phyloP scores from a whole-genome alignment of 2,797 vertebrate genomes.

The Rousettus madagascariensis region DNA sequence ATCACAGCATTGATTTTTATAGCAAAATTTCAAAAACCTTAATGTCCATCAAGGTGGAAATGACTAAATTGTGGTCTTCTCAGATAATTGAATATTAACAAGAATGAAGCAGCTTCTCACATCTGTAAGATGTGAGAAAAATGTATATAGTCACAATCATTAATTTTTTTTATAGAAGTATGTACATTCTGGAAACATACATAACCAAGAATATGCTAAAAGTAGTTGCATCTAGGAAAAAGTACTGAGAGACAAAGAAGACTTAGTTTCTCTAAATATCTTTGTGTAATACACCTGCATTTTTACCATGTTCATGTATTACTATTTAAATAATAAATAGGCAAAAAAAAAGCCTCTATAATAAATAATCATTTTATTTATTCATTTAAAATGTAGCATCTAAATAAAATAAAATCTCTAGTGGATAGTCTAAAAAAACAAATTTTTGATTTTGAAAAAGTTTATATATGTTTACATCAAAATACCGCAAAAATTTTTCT shows the following conservation, averaged over 20 bases:
- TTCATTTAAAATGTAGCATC: slow-evolving; percentile 40
- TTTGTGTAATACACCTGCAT: background rate
- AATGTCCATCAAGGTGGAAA: background rate
- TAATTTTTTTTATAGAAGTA: background rate
- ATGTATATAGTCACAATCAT: too few relatives aligned
- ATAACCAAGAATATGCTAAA: background rate
- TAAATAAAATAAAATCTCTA: slow-evolving; percentile 38
- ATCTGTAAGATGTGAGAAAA: background rate
- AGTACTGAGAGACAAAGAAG: background rate
- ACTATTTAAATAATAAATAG: slow-evolving; percentile 14
- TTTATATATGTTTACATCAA: background rate
- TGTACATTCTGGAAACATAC: background rate
- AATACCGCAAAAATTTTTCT: background rate
- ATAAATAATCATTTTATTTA: background rate
- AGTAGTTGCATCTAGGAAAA: background rate
- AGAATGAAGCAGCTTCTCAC: background rate
- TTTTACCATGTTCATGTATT: background rate
- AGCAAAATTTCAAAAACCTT: background rate
- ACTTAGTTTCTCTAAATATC: background rate
- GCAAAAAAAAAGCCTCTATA: background rate
- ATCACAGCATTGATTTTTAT: background rate
- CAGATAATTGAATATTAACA: background rate
- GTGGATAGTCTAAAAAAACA: slow-evolving; percentile 19
- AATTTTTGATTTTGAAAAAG: background rate
- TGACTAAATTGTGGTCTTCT: background rate